Percentiles rank a stretch among this genome's conserved stretches.
Evolutionary conservation across 2,888 invertebrate species (phyloP).

Genomic region (Entomobrya multifasciata): DNA sequence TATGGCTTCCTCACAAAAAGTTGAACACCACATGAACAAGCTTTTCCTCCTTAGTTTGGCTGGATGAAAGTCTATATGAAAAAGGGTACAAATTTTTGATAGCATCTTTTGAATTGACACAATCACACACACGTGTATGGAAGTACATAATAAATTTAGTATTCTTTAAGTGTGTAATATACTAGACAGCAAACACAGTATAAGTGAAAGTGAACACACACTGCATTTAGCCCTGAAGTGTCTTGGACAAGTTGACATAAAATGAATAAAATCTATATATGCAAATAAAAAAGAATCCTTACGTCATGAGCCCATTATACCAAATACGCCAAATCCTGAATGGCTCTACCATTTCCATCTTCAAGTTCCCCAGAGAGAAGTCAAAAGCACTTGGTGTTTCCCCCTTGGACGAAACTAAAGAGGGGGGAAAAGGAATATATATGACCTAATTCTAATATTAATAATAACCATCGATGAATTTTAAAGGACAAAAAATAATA

Average conservation of each 20-base stretch:
- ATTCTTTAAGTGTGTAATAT: no score
- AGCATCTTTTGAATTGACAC: not conserved
- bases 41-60: slow-evolving; percentile 59
- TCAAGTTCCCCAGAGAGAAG: slow-evolving; percentile 81
- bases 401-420: slow-evolving; percentile 60
- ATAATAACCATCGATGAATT: slow-evolving; percentile 13
- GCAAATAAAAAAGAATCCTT: no score
- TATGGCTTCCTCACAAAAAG: slow-evolving; percentile 84
- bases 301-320: slow-evolving; percentile 86
- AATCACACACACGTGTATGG: not conserved
- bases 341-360: slow-evolving; percentile 85
- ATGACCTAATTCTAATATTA: not conserved
- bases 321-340: slow-evolving; percentile 85
- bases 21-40: slow-evolving; percentile 83
- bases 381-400: slow-evolving; percentile 55
- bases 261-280: slow-evolving; percentile 3
- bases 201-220: not conserved
- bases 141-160: not conserved
- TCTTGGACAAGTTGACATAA: not conserved
- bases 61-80: slow-evolving; percentile 49
- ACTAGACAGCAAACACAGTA: no score
- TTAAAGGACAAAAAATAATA: slow-evolving; percentile 9
- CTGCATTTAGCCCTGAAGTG: not conserved
- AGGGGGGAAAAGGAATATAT: not conserved
- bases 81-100: slow-evolving; percentile 1